A percentile compares a stretch with the other conserved stretches of the same genome.
Evolutionary conservation across 2,113 vertebrate genomes (phyloP).

Genomic region (Heterotis niloticus): DNA sequence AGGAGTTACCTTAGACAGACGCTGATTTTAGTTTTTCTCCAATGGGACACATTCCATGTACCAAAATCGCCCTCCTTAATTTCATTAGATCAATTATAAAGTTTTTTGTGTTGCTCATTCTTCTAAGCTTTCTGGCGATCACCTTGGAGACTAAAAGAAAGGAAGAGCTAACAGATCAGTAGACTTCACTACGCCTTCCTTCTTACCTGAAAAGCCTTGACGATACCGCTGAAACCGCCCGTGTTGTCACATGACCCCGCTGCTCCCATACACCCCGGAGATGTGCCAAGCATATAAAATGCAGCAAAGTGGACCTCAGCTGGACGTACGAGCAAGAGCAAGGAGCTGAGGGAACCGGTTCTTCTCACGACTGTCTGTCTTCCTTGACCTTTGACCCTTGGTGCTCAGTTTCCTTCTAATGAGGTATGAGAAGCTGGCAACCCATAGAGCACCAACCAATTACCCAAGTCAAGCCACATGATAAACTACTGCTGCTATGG

Average conservation of each 20-base stretch:
- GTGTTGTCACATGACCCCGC: too few species aligned
- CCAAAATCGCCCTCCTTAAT: not conserved
- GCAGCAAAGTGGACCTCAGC: too few species aligned
- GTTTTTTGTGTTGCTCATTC: not conserved
- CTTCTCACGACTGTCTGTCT: slow-evolving; percentile 13
- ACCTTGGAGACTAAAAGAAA: not conserved
- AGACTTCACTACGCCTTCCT: not conserved
- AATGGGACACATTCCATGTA: not conserved
- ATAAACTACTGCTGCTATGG: not conserved
- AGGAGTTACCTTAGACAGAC: not conserved
- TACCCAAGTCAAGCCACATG: slow-evolving; percentile 13
- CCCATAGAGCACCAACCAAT: slow-evolving; percentile 29
- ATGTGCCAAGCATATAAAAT: too few species aligned
- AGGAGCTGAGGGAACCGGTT: slow-evolving; percentile 15
- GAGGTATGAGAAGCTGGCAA: slow-evolving; percentile 30
- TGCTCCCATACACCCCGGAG: not conserved
- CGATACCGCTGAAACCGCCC: too few species aligned
- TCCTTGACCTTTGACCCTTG: slow-evolving; percentile 37
- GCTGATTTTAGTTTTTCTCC: not conserved
- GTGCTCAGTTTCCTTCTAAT: slow-evolving; percentile 32
- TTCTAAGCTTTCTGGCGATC: not conserved
- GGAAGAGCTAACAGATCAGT: too few species aligned
- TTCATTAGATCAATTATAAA: not conserved
- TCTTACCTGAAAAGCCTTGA: not conserved
- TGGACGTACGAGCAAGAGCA: slow-evolving; percentile 3